Evolutionary conservation across 2,888 invertebrate genomes (phyloP).

Genomic region (Margaritifera margaritifera): DNA sequence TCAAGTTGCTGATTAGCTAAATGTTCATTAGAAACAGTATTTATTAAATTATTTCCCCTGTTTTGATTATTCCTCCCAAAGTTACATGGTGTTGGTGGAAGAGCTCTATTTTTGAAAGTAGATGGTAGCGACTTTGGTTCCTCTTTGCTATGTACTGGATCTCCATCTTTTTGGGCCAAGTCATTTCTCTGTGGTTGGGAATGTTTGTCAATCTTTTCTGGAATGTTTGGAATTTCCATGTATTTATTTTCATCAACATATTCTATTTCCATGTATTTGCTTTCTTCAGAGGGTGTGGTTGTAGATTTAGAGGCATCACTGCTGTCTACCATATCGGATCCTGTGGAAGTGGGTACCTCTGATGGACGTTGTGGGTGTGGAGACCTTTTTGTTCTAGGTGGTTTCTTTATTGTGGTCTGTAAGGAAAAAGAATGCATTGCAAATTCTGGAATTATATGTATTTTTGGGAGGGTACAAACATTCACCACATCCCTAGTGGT

Average conservation of each 20-base stretch:
- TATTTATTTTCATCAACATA: slow-evolving; percentile 25
- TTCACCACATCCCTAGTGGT: not conserved
- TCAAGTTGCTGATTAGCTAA: too few relatives aligned
- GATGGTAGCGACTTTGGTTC: too few relatives aligned
- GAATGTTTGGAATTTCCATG: slow-evolving; percentile 32
- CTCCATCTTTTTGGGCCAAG: too few relatives aligned
- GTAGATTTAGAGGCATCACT: slow-evolving; percentile 9
- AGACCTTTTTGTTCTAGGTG: slow-evolving; percentile 49
- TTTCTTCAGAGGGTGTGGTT: slow-evolving; percentile 30
- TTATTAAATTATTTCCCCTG: too few relatives aligned
- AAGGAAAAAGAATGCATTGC: slow-evolving; percentile 3
- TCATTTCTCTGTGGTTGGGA: too few relatives aligned
- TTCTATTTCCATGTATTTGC: slow-evolving; percentile 14
- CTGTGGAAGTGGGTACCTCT: slow-evolving; percentile 6
- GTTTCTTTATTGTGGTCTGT: slow-evolving; percentile 51
- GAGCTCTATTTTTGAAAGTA: too few relatives aligned
- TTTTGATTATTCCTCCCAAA: too few relatives aligned
- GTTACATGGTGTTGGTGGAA: too few relatives aligned
- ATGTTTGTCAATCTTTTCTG: not conserved
- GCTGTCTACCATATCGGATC: not conserved
- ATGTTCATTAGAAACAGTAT: too few relatives aligned
- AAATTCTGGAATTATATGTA: not conserved
- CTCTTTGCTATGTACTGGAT: too few relatives aligned
- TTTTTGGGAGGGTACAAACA: not conserved
- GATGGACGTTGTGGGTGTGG: slow-evolving; percentile 23